Evolutionary conservation across 2,888 invertebrate genomes (phyloP), one percentile per base, ranked within the genome.

Genomic region (Atrina japonica): DNA sequence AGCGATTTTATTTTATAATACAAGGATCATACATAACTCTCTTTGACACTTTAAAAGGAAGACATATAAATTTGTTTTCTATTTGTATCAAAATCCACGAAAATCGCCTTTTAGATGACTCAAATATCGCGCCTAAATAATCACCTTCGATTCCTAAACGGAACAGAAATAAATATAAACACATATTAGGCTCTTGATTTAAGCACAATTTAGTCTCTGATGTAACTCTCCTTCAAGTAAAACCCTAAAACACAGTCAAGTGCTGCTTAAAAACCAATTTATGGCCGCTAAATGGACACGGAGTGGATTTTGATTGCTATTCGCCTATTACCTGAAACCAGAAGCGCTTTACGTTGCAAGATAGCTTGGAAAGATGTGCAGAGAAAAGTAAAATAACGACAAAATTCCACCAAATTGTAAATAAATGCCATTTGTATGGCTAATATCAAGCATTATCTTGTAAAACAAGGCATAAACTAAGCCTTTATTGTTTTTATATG

Each of bases 401-500:
- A 45, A 60, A 61, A 60, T 47, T 61, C 58, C 50, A 72, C 71
- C 63, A 72, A 72, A 72, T 72, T 72, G 67, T 56, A 61, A 72
- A 67, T 72, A 72, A 72, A 72, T 72, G 71, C 55, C 71, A 67
- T 53, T 52, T 61, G 55, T 67, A 67, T 59, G 47, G 59, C 50
- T 58, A 41, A 66, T 66, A 66, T 72, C 67, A 63, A 58, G 60
- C 59, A 65, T 70, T 70, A 52, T 40, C 70, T 70, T 70, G 66
- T 72, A 72, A 72, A 72, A 72, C 67, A 67, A 67, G 63, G 52
- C 67, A 72, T 72, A 67, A 72, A 72, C 41, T 35, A 35, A 41
- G 49, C 49, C 56, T 56, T 72, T 72, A 72, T 66, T 59, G 71
- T 72, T 63, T 66, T 67, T 72, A 66, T 72, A 72, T 66, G 67